A percentile compares a stretch with the other conserved stretches of the same genome.
Conservation (phyloP, 2,888 invertebrate genomes). For the Alloscopus bannaensis region DNA sequence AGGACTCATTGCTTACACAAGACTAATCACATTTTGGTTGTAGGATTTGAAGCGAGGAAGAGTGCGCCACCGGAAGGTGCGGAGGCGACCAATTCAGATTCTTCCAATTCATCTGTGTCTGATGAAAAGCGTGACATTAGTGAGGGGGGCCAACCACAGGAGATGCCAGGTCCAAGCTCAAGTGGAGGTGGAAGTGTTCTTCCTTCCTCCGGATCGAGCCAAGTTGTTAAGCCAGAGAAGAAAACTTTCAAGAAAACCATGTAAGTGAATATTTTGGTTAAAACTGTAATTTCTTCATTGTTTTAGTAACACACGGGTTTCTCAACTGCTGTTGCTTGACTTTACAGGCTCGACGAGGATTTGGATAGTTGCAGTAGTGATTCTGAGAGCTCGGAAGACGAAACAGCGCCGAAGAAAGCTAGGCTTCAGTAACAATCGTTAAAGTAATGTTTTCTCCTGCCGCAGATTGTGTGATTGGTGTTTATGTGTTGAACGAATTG, state of each 20-base stretch:
- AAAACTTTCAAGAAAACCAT: conserved; percentile 64
- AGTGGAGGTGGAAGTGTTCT: conserved; percentile 18
- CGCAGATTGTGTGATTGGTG: too few species aligned
- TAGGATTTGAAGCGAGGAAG: conserved; percentile 64
- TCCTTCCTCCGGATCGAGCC: background rate
- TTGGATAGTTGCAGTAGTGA: conserved; percentile 62
- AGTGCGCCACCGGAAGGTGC: conserved; percentile 1
- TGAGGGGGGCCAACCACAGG: too few species aligned
- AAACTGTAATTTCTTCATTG: background rate
- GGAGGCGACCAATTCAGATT: background rate
- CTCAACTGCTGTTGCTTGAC: conserved; percentile 15
- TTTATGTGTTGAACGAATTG: too few species aligned
- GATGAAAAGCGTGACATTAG: background rate
- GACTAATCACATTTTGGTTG: background rate
- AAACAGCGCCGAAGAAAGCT: conserved; percentile 43
- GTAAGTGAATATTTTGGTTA: conserved; percentile 51
- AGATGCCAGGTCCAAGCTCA: conserved; percentile 16
- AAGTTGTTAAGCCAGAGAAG: conserved; percentile 15
- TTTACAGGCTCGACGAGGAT: conserved; percentile 70
- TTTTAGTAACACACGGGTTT: background rate
- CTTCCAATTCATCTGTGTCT: conserved; percentile 2
- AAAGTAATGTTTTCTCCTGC: background rate
- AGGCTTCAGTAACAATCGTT: background rate
- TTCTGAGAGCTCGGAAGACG: conserved; percentile 55
- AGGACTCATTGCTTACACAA: background rate